phyloP scores from a whole-genome alignment of 2,888 invertebrate genomes.

The Stenodema calcarata region DNA sequence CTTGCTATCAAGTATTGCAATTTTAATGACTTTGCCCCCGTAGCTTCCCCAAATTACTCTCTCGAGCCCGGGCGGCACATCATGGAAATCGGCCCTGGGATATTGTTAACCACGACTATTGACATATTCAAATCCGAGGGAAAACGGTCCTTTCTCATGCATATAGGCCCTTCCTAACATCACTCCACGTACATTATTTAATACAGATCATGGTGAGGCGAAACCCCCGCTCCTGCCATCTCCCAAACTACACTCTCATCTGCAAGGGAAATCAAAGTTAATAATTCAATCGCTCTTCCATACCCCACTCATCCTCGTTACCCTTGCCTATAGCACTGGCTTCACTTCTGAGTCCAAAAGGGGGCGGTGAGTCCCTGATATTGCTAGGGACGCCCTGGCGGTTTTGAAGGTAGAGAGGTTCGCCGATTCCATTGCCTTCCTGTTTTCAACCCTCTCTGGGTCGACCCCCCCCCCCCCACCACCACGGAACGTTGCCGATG shows the following conservation, averaged over 20 bases:
- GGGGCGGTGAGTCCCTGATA: neutral
- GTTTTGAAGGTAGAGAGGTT: neutral
- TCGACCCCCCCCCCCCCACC: neutral
- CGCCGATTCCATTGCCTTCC: neutral
- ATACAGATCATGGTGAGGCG: conserved; percentile 32
- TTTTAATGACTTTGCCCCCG: conserved; percentile 32
- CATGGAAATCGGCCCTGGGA: conserved; percentile 53
- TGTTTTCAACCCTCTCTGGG: neutral
- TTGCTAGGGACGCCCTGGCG: neutral
- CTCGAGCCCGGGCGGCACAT: neutral
- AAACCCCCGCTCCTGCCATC: neutral
- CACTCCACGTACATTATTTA: conserved; percentile 48
- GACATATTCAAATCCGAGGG: conserved; percentile 54
- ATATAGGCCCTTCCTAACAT: conserved; percentile 45
- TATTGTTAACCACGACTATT: conserved; percentile 54
- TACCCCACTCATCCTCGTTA: conserved; percentile 14
- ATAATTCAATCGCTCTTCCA: conserved; percentile 47
- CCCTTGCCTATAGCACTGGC: neutral
- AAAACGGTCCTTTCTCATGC: conserved; percentile 48
- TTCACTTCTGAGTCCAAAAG: conserved; percentile 1
- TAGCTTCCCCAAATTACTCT: conserved; percentile 50
- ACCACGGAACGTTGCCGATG: neutral
- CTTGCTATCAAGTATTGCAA: conserved; percentile 25
- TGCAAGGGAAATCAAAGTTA: conserved; percentile 51
- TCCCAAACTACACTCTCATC: conserved; percentile 50